phyloP scores from a whole-genome alignment of 2,888 invertebrate species.

The Buathra laborator region DNA sequence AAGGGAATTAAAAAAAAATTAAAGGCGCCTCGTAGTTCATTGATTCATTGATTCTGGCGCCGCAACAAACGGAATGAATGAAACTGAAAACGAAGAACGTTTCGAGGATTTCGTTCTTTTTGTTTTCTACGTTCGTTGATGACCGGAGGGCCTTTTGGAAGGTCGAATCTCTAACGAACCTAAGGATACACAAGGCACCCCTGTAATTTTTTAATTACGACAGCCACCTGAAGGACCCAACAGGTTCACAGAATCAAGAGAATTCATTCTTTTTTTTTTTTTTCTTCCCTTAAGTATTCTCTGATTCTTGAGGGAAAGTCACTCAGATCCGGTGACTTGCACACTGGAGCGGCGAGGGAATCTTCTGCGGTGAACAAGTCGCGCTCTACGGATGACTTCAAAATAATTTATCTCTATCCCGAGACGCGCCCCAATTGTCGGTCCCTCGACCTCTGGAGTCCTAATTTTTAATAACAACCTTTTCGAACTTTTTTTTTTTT shows the following conservation, averaged over 20 bases:
- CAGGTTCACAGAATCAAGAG: conserved; percentile 20
- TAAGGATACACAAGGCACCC: conserved; percentile 72
- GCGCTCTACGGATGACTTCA: neutral
- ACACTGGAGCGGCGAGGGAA: conserved; percentile 42
- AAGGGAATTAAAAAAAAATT: conserved; percentile 42
- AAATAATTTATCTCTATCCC: conserved; percentile 33
- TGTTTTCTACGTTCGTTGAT: conserved; percentile 59
- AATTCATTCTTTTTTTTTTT: neutral
- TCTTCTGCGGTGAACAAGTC: conserved; percentile 43
- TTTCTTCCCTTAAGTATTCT: conserved; percentile 15
- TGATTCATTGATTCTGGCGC: conserved; percentile 78
- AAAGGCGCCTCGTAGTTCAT: conserved; percentile 70
- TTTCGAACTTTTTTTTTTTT: conserved; percentile 21
- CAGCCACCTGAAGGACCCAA: conserved; percentile 69
- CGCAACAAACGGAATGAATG: conserved; percentile 71
- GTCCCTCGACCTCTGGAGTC: conserved; percentile 60
- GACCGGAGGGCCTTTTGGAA: conserved; percentile 58
- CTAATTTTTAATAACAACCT: conserved; percentile 78
- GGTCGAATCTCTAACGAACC: conserved; percentile 57
- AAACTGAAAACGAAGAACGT: conserved; percentile 57
- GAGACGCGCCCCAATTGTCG: conserved; percentile 46
- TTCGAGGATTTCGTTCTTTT: conserved; percentile 54
- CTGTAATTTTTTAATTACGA: conserved; percentile 84
- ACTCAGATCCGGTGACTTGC: conserved; percentile 80
- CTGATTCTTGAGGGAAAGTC: conserved; percentile 63